A percentile compares a stretch with the other conserved stretches of the same genome.
These are phyloP conservation scores for Abrostola tripartita DNA, from an alignment of 2,888 invertebrate genomes.

Conservation along the genomic window DNA sequence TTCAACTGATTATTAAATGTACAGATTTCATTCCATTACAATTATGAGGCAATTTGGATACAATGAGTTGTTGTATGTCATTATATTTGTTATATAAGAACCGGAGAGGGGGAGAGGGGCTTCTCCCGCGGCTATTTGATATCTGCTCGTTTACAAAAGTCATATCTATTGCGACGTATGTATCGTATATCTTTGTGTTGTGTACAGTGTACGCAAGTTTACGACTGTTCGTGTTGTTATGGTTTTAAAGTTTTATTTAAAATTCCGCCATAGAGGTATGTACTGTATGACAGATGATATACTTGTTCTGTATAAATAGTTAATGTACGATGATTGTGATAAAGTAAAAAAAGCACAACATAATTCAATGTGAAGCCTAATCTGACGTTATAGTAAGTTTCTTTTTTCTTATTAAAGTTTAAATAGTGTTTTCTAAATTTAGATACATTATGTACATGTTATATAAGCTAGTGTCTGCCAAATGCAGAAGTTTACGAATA, in stretches of 20 bases:
- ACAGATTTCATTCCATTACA: constrained; percentile 67
- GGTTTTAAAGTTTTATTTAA: constrained; percentile 71
- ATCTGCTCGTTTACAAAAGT: constrained; percentile 49
- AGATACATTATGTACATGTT: constrained; percentile 74
- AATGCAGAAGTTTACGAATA: constrained; percentile 68
- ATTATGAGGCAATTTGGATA: constrained; percentile 55
- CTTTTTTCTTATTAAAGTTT: constrained; percentile 72
- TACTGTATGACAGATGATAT: constrained; percentile 80
- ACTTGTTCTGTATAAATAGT: constrained; percentile 76
- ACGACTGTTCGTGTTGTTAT: constrained; percentile 67
- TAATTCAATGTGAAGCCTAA: constrained; percentile 84
- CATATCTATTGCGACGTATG: constrained; percentile 54
- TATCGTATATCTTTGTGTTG: constrained; percentile 52
- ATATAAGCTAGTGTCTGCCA: constrained; percentile 71
- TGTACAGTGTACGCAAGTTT: constrained; percentile 58
- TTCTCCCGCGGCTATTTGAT: constrained; percentile 28
- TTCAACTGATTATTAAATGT: constrained; percentile 61
- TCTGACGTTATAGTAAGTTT: constrained; percentile 80
- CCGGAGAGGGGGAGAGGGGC: constrained; percentile 23
- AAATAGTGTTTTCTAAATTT: constrained; percentile 77
- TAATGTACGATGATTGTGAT: constrained; percentile 84
- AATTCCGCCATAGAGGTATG: constrained; percentile 69
- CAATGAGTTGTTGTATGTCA: constrained; percentile 41
- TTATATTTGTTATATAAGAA: constrained; percentile 25
- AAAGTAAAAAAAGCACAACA: constrained; percentile 85